phyloP scores from a whole-genome alignment of 2,113 vertebrate species.

The Euleptes europaea region DNA sequence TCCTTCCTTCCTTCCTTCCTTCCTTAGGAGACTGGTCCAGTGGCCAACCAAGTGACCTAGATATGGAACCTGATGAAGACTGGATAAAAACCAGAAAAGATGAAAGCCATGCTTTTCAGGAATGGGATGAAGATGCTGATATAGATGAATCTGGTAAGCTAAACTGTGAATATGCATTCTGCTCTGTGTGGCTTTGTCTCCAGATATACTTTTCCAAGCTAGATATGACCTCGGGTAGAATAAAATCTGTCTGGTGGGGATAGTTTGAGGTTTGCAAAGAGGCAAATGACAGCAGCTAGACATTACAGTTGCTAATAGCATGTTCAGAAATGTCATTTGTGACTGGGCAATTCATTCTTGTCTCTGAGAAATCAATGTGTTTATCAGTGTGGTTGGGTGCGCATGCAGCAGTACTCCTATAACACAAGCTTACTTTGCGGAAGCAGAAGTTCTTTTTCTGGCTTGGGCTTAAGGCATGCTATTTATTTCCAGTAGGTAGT shows the following conservation, averaged over 20 bases:
- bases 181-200: background rate
- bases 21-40: slow-evolving; percentile 86
- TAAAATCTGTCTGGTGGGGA: background rate
- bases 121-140: slow-evolving; percentile 97
- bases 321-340: too few relatives aligned
- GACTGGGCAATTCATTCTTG: too few relatives aligned
- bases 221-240: background rate
- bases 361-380: too few relatives aligned
- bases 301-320: too few relatives aligned
- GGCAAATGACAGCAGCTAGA: too few relatives aligned
- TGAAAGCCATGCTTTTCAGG: slow-evolving; percentile 89
- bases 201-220: background rate
- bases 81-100: slow-evolving; percentile 89
- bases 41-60: slow-evolving; percentile 82
- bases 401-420: too few relatives aligned
- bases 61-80: slow-evolving; percentile 89
- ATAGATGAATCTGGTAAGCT: slow-evolving; percentile 92
- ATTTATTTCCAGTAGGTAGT: too few relatives aligned
- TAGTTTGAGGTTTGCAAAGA: background rate
- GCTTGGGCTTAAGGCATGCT: too few relatives aligned
- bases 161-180: background rate
- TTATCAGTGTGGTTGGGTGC: too few relatives aligned
- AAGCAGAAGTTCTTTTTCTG: too few relatives aligned
- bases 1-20: background rate
- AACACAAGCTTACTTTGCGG: too few relatives aligned